Evolutionary conservation across 2,113 vertebrate genomes (phyloP), one percentile per base, ranked within the genome.

Genomic region (Dinomys branickii): DNA sequence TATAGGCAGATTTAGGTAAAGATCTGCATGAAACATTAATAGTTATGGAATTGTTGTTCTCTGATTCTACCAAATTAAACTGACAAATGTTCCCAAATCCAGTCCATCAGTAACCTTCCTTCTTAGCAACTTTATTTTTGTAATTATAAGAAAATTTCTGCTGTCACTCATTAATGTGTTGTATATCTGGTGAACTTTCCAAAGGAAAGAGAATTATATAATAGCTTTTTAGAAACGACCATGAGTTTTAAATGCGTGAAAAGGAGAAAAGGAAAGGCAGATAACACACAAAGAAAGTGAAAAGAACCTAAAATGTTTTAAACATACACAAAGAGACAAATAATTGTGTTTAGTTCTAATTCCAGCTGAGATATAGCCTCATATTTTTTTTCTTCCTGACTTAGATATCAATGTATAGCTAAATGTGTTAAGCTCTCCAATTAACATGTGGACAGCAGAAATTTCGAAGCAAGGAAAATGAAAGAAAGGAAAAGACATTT

Each of bases 321-420:
- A 96, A 94, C 63, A 78, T 85, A 50, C 44, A 30, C 47, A 84
- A 90, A 59, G 38, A 63, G 54, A 89, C 14, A 84, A 65, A 75
- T 88, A n/a, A 63, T 93, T 81, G 69, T 94, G 67, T 94, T 96
- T 97, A 94, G 56, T 95, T 95, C 82, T 35, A 61, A 92, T 95
- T 97, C 88, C 82, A 91, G 73, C 94, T 95, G 90, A 95, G 88
- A 88, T 77, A 50, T 3, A 96, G 52, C 75, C 35, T 11, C 19
- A 9, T 35, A 16, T 19, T 41, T 95, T 61, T 50, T 94, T 84
- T 50, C 67, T 82, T 87, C 85, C 47, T 86, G 61, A 56, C 69
- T 93, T 94, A 94, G 71, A 77, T 81, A 90, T 88, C 59, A 88
- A 52, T 67, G 85, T 88, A 73, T 26, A 73, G 24, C 50, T 87